phyloP scores from a whole-genome alignment of 2,888 invertebrate species.

The Hemistola chrysoprasaria region DNA sequence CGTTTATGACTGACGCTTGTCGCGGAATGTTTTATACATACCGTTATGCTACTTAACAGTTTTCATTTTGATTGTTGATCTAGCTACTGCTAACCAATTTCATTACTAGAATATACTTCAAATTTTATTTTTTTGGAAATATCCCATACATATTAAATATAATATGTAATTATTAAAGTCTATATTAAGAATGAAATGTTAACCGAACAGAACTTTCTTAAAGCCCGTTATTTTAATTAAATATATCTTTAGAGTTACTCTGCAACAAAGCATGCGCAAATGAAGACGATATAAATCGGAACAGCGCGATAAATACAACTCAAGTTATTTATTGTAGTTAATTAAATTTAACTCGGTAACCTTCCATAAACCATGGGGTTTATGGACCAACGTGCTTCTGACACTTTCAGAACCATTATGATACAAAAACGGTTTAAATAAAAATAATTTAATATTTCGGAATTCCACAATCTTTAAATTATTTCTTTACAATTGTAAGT shows the following conservation, averaged over 20 bases:
- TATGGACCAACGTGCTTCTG: slow-evolving; percentile 23
- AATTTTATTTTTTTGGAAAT: no score
- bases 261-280: neutral
- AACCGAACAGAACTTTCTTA: neutral
- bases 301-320: slow-evolving; percentile 7
- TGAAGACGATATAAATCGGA: slow-evolving; percentile 1
- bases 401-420: slow-evolving; percentile 13
- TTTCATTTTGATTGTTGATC: neutral
- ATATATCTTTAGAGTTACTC: neutral
- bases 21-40: neutral
- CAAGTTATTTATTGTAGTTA: slow-evolving; percentile 22
- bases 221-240: neutral
- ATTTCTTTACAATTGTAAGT: neutral
- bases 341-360: slow-evolving; percentile 23
- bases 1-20: slow-evolving; percentile 10
- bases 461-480: neutral
- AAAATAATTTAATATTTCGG: neutral
- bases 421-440: slow-evolving; percentile 2
- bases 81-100: no score
- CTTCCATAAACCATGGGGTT: slow-evolving; percentile 25
- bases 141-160: no score
- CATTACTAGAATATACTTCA: no score
- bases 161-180: no score
- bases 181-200: no score
- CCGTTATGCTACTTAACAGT: neutral